Evolutionary conservation across 53 echinoderm and acorn worm genomes (phyloP), one percentile per base, ranked within the genome.

Genomic region (Temnopleurus reevesii): DNA sequence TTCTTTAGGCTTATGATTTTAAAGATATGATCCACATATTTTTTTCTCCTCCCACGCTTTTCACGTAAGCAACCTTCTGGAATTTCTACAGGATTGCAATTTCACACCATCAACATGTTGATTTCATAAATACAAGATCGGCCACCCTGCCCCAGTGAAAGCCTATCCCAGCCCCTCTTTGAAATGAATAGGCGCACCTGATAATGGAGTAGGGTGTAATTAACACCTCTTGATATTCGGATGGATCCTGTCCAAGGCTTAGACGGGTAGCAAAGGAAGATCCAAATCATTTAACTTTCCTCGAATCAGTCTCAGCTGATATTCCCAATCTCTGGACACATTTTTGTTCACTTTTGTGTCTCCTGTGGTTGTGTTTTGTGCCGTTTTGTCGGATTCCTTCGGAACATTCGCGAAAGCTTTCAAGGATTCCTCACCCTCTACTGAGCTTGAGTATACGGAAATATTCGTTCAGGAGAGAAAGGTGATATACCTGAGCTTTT

Each of bases 71-170:
- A 27, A 79, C 46, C 49, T 28, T 8, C 0, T 27, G 12, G 36
- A 28, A 49, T 79, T 79, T 47, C 28, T 79, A 12, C 41, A 1
- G 46, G 79, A 79, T 26, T 79, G 46, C 24, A 79, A 79, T 79
- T 79, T 79, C 79, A 79, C 79, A 79, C 79, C 79, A 79, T 79
- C 79, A 79, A 79, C 79, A 79, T 79, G 79, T 79, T 79, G 79
- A 79, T 79, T 79, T 79, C 79, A 30, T 79, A 38, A 41, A 71
- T 36, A 71, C 41, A 71, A 41, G 36, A 71, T 41, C 41, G 41
- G 71, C n/a, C 71, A 38, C 49, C 49, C 49, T 79, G 12, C 45
- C 49, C 79, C 46, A 24, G 21, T 71, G 71, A 1, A 36, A 71
- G 38, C 23, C 15, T 71, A 71, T 71, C 38, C n/a, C n/a, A 21